These are phyloP conservation scores for Hemichromis elongatus DNA, from an alignment of 2,113 vertebrate genomes.

Conservation along the genomic window DNA sequence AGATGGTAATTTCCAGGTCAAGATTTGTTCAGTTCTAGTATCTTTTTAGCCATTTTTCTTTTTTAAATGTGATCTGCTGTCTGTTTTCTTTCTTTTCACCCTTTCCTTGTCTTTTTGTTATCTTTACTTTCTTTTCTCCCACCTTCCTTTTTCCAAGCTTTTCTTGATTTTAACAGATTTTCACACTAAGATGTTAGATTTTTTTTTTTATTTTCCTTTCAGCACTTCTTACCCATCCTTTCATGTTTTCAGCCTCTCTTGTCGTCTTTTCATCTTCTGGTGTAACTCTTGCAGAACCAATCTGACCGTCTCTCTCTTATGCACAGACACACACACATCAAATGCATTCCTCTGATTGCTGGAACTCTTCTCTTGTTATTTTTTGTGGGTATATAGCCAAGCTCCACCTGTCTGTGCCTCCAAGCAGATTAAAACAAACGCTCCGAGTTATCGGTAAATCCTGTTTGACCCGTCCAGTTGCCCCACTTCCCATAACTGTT, in stretches of 20 bases:
- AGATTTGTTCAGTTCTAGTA: background rate
- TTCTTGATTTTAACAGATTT: background rate
- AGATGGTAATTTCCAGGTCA: background rate
- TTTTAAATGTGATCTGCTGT: background rate
- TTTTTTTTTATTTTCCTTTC: slow-evolving; percentile 5
- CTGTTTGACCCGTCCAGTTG: slow-evolving; percentile 28
- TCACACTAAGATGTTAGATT: background rate
- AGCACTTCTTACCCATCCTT: slow-evolving; percentile 38
- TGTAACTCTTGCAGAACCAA: slow-evolving; percentile 55
- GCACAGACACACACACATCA: background rate
- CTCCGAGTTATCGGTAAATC: slow-evolving; percentile 14
- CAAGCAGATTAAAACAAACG: slow-evolving; percentile 42
- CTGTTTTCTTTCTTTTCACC: background rate
- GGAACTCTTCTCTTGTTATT: background rate
- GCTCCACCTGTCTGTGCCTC: slow-evolving; percentile 18
- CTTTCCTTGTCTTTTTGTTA: background rate
- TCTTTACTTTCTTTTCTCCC: background rate
- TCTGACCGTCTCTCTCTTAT: slow-evolving; percentile 1
- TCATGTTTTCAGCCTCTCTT: slow-evolving; percentile 49
- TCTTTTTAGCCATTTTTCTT: background rate
- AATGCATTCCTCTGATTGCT: slow-evolving; percentile 18
- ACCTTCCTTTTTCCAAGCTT: background rate
- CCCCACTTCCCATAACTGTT: slow-evolving; percentile 39
- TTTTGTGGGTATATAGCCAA: background rate
- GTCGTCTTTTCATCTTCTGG: slow-evolving; percentile 48